Evolutionary conservation across 2,113 vertebrate species (phyloP).

Genomic region (Urocynchramus pylzowi): DNA sequence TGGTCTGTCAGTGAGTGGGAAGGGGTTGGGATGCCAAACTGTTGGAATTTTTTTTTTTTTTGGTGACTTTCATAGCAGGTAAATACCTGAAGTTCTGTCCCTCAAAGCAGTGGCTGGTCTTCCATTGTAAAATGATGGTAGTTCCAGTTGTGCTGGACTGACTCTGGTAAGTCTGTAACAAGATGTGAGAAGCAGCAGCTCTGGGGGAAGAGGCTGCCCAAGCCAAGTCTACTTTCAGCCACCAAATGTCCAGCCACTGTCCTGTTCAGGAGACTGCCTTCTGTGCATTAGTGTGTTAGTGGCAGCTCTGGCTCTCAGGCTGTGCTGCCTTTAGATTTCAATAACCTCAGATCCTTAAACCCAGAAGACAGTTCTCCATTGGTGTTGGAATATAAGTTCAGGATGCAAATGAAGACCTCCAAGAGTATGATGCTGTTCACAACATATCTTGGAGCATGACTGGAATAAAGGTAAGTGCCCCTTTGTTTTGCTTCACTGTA

Average conservation of each 20-base stretch:
- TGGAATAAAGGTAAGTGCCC: not conserved
- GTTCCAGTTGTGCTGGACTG: not conserved
- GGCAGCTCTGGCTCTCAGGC: not conserved
- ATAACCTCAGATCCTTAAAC: not conserved
- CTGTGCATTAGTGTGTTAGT: not conserved
- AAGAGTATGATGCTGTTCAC: not conserved
- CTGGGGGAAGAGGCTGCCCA: not conserved
- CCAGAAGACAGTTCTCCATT: not conserved
- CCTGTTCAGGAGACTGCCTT: not conserved
- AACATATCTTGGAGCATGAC: not conserved
- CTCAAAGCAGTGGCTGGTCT: not conserved
- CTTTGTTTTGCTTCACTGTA: not conserved
- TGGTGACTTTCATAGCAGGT: not conserved
- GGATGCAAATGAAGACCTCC: not conserved
- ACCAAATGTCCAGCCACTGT: not conserved
- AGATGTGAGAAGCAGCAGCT: not conserved
- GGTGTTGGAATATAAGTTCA: not conserved
- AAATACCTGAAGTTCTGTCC: not conserved
- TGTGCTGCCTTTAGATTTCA: not conserved
- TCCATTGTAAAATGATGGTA: not conserved
- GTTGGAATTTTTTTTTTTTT: not conserved
- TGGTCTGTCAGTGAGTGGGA: constrained; percentile 19
- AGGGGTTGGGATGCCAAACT: not conserved
- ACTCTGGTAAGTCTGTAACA: not conserved
- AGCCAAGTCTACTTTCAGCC: not conserved